A percentile compares a stretch with the other conserved stretches of the same genome.
Evolutionary conservation across 2,797 vertebrate genomes (phyloP).

Genomic region (Sebastes minor): DNA sequence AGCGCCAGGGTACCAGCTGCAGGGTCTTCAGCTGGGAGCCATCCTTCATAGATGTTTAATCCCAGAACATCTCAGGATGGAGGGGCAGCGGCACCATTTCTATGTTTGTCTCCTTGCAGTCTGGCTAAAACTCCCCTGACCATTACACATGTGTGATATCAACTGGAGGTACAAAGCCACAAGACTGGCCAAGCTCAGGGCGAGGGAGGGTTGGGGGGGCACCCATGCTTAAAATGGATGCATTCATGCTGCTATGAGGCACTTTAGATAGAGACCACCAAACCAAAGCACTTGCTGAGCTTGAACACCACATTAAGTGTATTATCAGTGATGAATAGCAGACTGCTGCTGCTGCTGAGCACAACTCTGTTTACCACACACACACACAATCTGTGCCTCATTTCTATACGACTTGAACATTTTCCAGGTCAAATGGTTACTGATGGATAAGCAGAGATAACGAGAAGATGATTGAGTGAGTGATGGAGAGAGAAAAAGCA

Average conservation of each 20-base stretch:
- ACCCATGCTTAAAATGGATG: constrained; percentile 13
- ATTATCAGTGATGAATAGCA: constrained; percentile 44
- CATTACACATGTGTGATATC: background rate
- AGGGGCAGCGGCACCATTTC: background rate
- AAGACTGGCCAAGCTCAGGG: background rate
- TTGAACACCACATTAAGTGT: constrained; percentile 15
- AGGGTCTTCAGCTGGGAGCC: no score
- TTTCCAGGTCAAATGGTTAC: constrained; percentile 9
- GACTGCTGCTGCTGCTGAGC: constrained; percentile 9
- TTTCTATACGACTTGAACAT: constrained; percentile 21
- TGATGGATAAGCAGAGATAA: constrained; percentile 8
- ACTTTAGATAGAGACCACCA: constrained; percentile 39
- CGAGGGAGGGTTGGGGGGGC: background rate
- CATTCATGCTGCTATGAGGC: constrained; percentile 9
- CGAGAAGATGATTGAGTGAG: constrained; percentile 17
- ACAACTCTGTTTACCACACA: constrained; percentile 14
- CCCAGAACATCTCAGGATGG: no score
- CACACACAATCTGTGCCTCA: background rate
- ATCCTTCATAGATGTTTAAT: no score
- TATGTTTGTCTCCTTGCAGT: background rate
- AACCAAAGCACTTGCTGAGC: constrained; percentile 25
- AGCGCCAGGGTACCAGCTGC: no score
- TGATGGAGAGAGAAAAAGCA: constrained; percentile 1
- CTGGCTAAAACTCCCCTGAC: background rate
- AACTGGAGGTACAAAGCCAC: background rate